These are phyloP conservation scores for Brachyhypopomus gauderio DNA, from an alignment of 2,113 vertebrate species.

Conservation along the genomic window DNA sequence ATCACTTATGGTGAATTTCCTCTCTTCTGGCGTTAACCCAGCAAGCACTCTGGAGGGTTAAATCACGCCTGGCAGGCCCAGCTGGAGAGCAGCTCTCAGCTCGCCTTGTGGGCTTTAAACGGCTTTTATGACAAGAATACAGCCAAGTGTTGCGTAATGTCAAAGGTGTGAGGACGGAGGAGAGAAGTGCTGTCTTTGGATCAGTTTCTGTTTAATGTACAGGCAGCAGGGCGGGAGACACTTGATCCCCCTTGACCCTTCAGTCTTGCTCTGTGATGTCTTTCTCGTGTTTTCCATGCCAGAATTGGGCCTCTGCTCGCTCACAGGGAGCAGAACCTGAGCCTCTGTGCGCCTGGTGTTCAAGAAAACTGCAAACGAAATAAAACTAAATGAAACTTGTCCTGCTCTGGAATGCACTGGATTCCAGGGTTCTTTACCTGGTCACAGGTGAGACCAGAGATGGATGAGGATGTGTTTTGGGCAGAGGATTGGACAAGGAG, in stretches of 20 bases:
- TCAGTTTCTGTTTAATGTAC: not conserved
- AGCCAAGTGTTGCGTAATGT: conserved; percentile 17
- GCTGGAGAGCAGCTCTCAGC: conserved; percentile 4
- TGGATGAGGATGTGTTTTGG: too few species aligned
- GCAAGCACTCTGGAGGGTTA: not conserved
- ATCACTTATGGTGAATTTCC: not conserved
- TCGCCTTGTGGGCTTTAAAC: not conserved
- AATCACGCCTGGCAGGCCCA: conserved; percentile 5
- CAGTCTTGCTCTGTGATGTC: too few species aligned
- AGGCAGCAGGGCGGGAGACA: not conserved
- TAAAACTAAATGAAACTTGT: too few species aligned
- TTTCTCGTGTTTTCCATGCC: too few species aligned
- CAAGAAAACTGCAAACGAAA: too few species aligned
- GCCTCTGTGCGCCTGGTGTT: too few species aligned
- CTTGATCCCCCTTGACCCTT: not conserved
- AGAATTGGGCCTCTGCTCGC: too few species aligned
- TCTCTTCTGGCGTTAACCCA: not conserved
- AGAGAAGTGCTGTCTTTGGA: not conserved
- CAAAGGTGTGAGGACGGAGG: not conserved
- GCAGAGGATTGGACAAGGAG: too few species aligned
- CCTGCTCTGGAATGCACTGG: too few species aligned
- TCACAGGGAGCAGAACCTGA: too few species aligned
- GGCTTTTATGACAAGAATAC: not conserved
- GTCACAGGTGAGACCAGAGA: too few species aligned
- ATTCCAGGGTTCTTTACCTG: too few species aligned